These are phyloP conservation scores for Porites australiensis DNA, from an alignment of 64 coral and sea anemone species.

Conservation along the genomic window DNA sequence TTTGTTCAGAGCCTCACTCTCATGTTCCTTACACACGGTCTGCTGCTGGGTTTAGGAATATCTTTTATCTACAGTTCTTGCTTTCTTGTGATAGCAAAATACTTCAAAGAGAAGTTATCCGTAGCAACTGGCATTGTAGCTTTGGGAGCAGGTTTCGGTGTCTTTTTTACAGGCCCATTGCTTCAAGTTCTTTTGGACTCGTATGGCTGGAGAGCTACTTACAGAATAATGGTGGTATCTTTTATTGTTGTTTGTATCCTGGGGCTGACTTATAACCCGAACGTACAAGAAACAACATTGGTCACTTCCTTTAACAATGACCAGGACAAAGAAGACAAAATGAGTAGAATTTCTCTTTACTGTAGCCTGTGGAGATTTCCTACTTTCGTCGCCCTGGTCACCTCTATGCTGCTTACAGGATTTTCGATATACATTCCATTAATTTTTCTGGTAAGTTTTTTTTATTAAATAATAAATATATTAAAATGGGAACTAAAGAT, in stretches of 20 bases:
- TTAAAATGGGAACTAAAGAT: too few relatives aligned
- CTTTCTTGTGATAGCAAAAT: background rate
- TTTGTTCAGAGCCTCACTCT: background rate
- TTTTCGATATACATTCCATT: constrained; percentile 53
- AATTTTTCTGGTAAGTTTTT: constrained; percentile 58
- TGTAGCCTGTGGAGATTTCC: constrained; percentile 35
- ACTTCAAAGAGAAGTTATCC: constrained; percentile 16
- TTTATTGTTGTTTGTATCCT: background rate
- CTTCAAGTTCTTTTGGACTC: background rate
- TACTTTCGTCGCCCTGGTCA: background rate
- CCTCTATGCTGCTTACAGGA: background rate
- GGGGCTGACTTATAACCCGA: background rate
- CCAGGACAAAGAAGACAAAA: background rate
- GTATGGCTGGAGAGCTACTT: constrained; percentile 5
- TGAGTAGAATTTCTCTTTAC: constrained; percentile 18
- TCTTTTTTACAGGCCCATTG: background rate
- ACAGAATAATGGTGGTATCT: background rate
- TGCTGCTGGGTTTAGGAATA: constrained; percentile 10
- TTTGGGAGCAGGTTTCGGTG: background rate
- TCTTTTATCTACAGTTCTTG: background rate
- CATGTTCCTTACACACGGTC: background rate
- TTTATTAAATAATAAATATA: too few relatives aligned
- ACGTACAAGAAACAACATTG: background rate
- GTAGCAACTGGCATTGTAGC: background rate
- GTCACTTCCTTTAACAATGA: too few relatives aligned